Percentiles rank a stretch among this genome's conserved stretches.
Evolutionary conservation across 2,113 vertebrate genomes (phyloP).

Genomic region (Trogon surrucura): DNA sequence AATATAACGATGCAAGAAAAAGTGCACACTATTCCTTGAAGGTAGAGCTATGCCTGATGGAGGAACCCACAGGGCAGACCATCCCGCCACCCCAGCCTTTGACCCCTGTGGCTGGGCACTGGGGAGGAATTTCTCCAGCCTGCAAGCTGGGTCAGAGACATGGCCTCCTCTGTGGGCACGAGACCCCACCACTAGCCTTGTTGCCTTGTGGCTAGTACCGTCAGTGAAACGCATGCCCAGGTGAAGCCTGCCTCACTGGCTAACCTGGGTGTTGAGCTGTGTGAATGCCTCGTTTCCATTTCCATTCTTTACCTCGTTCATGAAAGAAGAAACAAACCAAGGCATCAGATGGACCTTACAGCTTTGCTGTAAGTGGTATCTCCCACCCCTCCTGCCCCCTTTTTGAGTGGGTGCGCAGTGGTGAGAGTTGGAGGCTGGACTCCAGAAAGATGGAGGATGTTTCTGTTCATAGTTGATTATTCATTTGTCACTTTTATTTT

Average conservation of each 20-base stretch:
- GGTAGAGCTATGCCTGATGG: neutral
- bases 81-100: neutral
- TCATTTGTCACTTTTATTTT: slow-evolving; percentile 33
- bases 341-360: accelerated
- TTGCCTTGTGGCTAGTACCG: neutral
- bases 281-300: neutral
- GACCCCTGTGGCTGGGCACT: neutral
- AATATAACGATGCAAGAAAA: neutral
- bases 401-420: neutral
- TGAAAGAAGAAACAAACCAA: neutral
- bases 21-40: neutral
- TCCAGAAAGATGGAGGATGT: neutral
- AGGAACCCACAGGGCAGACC: neutral
- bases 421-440: neutral
- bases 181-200: neutral
- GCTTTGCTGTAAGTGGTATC: neutral
- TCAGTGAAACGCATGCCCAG: accelerated
- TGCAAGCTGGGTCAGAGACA: neutral
- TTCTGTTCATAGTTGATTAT: slow-evolving; percentile 54
- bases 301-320: neutral
- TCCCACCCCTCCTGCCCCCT: neutral
- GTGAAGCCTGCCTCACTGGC: neutral
- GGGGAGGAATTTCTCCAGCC: neutral
- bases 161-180: neutral
- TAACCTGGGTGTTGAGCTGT: neutral